Evolutionary conservation across 2,888 invertebrate species (phyloP), one percentile per base, ranked within the genome.

Genomic region (Platynereis dumerilii): DNA sequence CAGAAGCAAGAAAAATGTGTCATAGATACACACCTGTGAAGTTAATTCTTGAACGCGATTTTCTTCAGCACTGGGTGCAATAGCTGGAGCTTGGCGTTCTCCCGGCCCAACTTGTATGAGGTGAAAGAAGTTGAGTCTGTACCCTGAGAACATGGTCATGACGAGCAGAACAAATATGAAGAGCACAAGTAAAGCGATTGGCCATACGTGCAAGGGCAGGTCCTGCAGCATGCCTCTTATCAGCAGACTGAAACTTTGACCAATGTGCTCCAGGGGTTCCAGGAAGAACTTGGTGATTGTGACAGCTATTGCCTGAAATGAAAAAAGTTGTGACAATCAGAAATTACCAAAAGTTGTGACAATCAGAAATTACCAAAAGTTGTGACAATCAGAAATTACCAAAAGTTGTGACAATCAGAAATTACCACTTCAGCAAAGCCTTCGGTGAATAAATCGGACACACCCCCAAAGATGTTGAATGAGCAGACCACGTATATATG

Each of bases 201-300:
- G 76, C 69, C 72, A 75, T 57, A 75, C 60, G 15, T 72, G 68
- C 7, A 76, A 10, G 5, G 77, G 77, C 27, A 76, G 67, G 59
- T 76, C 75, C 44, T 70, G 66, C 2, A 77, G 69, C 0, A 74
- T 61, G 1, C 72, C 74, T 20, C 64, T 63, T 29, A 76, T 59
- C 39, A 77, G 74, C 54, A 71, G 69, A 61, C 73, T 74, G 15
- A 76, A 55, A 2, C 73, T 71, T 39, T 64, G 55, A 7, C 76
- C 77, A 15, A 77, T 65, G 64, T 77, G 75, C 55, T 75, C 74
- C 58, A 76, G 52, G n/a, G 77, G 77, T 10, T 76, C 73, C 39
- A 77, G 55, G 55, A 74, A 73, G 58, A 77, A 77, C 42, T 75
- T 65, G 10, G 76, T 74, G 67, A 76, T 66, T 3, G 77, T 77